Evolutionary conservation across 2,888 invertebrate species (phyloP), one percentile per base, ranked within the genome.

Genomic region (Pandemis heparana): DNA sequence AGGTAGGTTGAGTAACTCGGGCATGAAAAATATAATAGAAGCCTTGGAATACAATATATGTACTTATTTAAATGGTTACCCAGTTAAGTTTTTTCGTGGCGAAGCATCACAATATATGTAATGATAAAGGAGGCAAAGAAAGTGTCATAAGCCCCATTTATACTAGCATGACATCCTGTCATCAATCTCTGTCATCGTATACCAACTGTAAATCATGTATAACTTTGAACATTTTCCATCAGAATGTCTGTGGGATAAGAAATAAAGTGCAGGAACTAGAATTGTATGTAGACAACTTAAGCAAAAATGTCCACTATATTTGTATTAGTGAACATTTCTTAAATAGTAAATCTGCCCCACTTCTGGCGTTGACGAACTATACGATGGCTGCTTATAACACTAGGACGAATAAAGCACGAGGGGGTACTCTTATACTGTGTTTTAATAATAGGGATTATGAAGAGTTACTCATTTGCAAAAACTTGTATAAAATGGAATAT

Each of bases 261-360:
- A 46, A 64, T 23, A 64, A 46, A n/a, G 18, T 41, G 18, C 0
- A 48, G 8, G 48, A 64, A 38, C 32, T 64, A 14, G 64, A 64
- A 51, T 14, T 64, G 8, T 64, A 64, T 38, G 7, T 64, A 5
- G 10, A 51, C 5, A 32, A n/a, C 14, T 8, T 7, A n/a, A 10
- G 32, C 16, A 23, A 64, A 14, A 5, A 23, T 6, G 6, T 23
- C 3, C 32, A 48, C 8, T 64, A 51, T 48, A 12, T 64, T 32
- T 64, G 48, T n/a, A 6, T 64, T 14, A n/a, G 23, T 23, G 64
- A 64, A 32, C 64, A 64, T 48, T 64, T 64, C 14, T 38, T 48
- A 1, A 64, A 64, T 6, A 5, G 23, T 6, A 64, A 14, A 8
- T 64, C 64, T 1, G 64, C 48, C 1, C 32, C 64, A 5, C 32